Conservation (phyloP, 2,113 vertebrate genomes). For the Hemicordylus capensis region DNA sequence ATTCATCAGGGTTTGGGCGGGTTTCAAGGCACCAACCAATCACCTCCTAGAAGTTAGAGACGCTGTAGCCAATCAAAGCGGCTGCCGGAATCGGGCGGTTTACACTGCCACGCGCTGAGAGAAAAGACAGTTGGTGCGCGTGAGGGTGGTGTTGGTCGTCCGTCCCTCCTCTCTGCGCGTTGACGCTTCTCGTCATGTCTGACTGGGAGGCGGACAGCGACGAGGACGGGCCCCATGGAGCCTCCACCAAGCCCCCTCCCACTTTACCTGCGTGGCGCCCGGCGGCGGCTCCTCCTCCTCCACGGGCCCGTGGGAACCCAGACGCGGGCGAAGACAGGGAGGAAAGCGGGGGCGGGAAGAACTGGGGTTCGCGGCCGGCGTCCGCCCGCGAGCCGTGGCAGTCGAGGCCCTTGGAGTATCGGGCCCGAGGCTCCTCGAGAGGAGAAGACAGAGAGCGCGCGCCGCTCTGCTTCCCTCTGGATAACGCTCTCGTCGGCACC, state of each 20-base stretch:
- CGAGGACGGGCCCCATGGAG: accelerated
- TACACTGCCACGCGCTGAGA: not conserved
- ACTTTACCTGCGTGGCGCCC: accelerated
- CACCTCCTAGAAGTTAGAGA: not conserved
- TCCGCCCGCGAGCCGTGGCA: accelerated
- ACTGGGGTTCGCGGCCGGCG: not conserved
- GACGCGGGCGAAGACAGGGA: accelerated
- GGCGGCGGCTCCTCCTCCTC: accelerated
- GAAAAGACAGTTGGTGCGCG: too few species aligned
- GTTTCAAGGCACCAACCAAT: not conserved
- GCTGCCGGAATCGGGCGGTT: accelerated
- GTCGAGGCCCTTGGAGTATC: not conserved
- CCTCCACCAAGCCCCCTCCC: accelerated
- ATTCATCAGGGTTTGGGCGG: not conserved
- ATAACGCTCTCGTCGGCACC: slow-evolving; percentile 73
- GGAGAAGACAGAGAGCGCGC: not conserved
- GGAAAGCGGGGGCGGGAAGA: not conserved
- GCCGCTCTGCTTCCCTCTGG: slow-evolving; percentile 75
- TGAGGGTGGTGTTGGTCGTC: not conserved
- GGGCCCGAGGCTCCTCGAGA: not conserved
- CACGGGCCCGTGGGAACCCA: not conserved
- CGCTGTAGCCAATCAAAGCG: slow-evolving; percentile 37
- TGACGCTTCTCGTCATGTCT: slow-evolving; percentile 48
- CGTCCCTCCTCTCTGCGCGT: too few species aligned
- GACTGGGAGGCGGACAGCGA: slow-evolving; percentile 75